A percentile compares a stretch with the other conserved stretches of the same genome.
These are phyloP conservation scores for Mesaphorura yosii DNA, from an alignment of 1,140 invertebrate genomes.

Conservation along the genomic window DNA sequence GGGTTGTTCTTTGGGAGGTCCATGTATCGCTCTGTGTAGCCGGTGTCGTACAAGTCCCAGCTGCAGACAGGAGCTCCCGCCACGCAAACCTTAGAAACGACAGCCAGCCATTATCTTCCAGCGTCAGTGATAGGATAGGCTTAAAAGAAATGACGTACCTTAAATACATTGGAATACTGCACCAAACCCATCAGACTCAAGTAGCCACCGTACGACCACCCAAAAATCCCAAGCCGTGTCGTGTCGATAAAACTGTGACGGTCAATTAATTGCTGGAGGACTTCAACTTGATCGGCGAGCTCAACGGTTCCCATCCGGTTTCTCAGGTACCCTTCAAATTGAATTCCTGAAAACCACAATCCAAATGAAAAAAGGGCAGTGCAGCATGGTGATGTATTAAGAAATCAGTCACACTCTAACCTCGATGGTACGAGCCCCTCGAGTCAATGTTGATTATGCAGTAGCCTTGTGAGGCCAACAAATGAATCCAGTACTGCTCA, in stretches of 20 bases:
- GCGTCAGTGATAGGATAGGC: slow-evolving; percentile 5
- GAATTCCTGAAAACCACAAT: too few relatives aligned
- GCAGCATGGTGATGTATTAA: too few relatives aligned
- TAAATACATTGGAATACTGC: slow-evolving; percentile 70
- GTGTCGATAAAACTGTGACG: slow-evolving; percentile 80
- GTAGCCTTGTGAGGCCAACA: slow-evolving; percentile 90
- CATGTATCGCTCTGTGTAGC: slow-evolving; percentile 97
- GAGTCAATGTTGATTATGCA: slow-evolving; percentile 92
- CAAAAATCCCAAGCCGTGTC: slow-evolving; percentile 83
- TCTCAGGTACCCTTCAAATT: too few relatives aligned
- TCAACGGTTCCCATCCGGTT: slow-evolving; percentile 93
- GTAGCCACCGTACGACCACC: slow-evolving; percentile 97
- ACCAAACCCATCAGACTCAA: slow-evolving; percentile 72
- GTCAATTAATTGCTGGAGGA: slow-evolving; percentile 72
- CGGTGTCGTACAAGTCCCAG: slow-evolving; percentile 89
- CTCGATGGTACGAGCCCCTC: slow-evolving; percentile 82
- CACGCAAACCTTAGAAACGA: slow-evolving; percentile 62
- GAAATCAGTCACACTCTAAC: slow-evolving; percentile 44
- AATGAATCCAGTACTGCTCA: slow-evolving; percentile 82
- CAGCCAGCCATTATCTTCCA: slow-evolving; percentile 14
- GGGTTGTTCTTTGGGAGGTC: slow-evolving; percentile 71
- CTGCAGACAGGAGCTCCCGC: slow-evolving; percentile 94
- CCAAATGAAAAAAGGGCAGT: too few relatives aligned
- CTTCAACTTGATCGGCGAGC: slow-evolving; percentile 90
- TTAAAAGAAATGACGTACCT: slow-evolving; percentile 41